phyloP scores from a whole-genome alignment of 1,140 invertebrate species.

The Mya arenaria region DNA sequence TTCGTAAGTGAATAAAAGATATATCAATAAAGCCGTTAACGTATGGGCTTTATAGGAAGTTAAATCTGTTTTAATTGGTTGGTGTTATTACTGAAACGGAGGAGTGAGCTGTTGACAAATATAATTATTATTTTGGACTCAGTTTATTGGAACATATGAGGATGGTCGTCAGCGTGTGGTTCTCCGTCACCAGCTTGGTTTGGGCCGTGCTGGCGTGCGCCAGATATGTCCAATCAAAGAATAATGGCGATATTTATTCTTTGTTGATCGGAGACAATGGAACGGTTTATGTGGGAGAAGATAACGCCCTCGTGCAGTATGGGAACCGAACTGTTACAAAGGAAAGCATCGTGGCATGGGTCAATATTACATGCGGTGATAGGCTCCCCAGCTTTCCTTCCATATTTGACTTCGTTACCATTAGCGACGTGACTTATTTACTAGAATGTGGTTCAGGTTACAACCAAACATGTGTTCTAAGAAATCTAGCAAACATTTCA shows the following conservation, averaged over 20 bases:
- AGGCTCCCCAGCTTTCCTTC: not conserved
- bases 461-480: not conserved
- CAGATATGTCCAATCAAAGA: not conserved
- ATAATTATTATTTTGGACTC: too few relatives aligned
- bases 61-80: too few relatives aligned
- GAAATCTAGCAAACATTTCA: not conserved
- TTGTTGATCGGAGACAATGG: not conserved
- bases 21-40: too few relatives aligned
- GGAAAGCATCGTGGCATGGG: not conserved
- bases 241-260: not conserved
- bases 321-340: not conserved
- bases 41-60: too few relatives aligned
- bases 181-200: too few relatives aligned
- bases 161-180: too few relatives aligned
- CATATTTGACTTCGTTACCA: not conserved
- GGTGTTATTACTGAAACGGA: too few relatives aligned
- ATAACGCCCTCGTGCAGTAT: not conserved
- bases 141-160: too few relatives aligned
- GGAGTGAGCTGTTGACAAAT: too few relatives aligned
- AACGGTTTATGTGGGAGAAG: not conserved
- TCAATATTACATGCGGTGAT: not conserved
- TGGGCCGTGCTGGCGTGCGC: not conserved
- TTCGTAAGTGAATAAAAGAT: too few relatives aligned
- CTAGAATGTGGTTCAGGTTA: not conserved
- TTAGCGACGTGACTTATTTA: not conserved